Percentiles rank a stretch among this genome's conserved stretches.
Conservation (phyloP, 1,140 invertebrate genomes). For the Solenopsis invicta region DNA sequence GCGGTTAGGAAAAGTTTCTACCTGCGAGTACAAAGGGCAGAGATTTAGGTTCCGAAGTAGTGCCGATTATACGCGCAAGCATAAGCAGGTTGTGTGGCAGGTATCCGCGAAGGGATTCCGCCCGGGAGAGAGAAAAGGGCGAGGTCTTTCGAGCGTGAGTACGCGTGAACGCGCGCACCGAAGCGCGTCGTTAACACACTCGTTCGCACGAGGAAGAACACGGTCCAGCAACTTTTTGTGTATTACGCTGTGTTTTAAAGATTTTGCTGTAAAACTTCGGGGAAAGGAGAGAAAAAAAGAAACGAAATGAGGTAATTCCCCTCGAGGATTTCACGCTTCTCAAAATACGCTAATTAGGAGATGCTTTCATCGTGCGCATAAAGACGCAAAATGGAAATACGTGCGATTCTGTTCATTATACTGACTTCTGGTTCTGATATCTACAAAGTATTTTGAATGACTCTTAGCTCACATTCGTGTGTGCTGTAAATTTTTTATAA, state of each 20-base stretch:
- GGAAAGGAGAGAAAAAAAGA: background rate
- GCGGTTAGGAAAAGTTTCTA: background rate
- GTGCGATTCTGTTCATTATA: background rate
- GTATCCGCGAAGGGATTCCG: constrained; percentile 30
- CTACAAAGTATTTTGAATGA: constrained; percentile 23
- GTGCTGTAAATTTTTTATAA: background rate
- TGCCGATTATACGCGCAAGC: background rate
- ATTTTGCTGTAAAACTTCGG: background rate
- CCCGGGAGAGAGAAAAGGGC: constrained; percentile 35
- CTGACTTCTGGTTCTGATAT: background rate
- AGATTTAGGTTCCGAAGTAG: constrained; percentile 13
- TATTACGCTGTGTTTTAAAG: constrained; percentile 9
- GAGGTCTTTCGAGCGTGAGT: constrained; percentile 27
- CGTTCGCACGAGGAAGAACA: constrained; percentile 50
- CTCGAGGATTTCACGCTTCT: constrained; percentile 36
- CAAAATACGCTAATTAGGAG: constrained; percentile 38
- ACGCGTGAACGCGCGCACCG: constrained; percentile 29
- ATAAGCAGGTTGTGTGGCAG: constrained; percentile 26
- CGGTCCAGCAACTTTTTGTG: constrained; percentile 38
- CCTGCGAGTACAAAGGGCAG: background rate
- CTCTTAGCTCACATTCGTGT: background rate
- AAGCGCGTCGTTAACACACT: constrained; percentile 41
- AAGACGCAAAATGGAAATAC: background rate
- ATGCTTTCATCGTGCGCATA: constrained; percentile 5
- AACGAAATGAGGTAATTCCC: background rate